These are phyloP conservation scores for Aphodius granarius DNA, from an alignment of 2,888 invertebrate species.

Conservation along the genomic window DNA sequence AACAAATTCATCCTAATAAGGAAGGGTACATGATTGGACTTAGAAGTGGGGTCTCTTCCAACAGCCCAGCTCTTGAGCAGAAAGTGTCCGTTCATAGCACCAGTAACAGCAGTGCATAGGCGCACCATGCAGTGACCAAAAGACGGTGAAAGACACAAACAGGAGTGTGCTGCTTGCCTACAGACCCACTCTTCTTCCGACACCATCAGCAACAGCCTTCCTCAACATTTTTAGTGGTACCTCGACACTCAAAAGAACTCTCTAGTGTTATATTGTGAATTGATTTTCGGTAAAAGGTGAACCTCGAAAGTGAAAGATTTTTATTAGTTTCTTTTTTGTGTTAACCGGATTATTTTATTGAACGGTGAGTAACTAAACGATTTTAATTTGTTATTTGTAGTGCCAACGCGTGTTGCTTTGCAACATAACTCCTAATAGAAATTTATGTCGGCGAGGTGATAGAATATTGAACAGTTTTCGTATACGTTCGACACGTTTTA, in stretches of 20 bases:
- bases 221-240: neutral
- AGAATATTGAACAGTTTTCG: neutral
- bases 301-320: neutral
- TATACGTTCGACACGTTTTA: too few species aligned
- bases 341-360: neutral
- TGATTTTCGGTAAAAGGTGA: neutral
- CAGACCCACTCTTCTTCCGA: neutral
- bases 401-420: neutral
- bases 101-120: neutral
- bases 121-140: neutral
- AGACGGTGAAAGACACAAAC: too few species aligned
- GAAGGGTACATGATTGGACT: constrained; percentile 36
- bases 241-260: neutral
- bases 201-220: neutral
- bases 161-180: too few species aligned
- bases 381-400: neutral
- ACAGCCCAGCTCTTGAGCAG: constrained; percentile 12
- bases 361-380: neutral
- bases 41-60: constrained; percentile 24
- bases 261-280: neutral
- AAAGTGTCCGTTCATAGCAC: constrained; percentile 18
- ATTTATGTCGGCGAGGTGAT: neutral
- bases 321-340: neutral
- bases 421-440: neutral
- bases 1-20: constrained; percentile 33